Conservation (phyloP, 1,140 invertebrate genomes). For the Cydia fagiglandana region DNA sequence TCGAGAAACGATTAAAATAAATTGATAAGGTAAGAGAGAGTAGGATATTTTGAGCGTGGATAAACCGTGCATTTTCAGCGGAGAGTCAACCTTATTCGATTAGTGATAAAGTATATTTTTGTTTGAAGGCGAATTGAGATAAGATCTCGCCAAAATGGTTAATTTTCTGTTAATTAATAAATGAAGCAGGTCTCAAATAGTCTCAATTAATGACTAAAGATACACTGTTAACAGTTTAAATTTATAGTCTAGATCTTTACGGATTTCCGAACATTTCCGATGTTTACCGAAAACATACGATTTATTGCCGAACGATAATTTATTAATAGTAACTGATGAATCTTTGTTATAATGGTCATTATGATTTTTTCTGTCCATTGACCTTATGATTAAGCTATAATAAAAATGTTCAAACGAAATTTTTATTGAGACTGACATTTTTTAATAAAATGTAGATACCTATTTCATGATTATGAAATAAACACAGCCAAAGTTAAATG, state of each 20-base stretch:
- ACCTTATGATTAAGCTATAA: not conserved
- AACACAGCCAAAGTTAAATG: not conserved
- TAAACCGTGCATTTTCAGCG: not conserved
- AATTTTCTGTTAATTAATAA: conserved; percentile 17
- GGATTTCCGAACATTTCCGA: conserved; percentile 8
- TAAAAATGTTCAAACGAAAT: not conserved
- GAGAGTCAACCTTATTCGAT: not conserved
- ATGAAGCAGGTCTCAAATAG: conserved; percentile 10
- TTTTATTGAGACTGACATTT: too few relatives aligned
- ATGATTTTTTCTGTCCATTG: not conserved
- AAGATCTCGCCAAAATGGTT: not conserved
- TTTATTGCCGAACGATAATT: not conserved
- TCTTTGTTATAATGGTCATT: not conserved
- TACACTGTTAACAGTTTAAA: conserved; percentile 2
- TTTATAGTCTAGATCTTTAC: not conserved
- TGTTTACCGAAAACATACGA: not conserved
- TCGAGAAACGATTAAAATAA: not conserved
- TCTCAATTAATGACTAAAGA: not conserved
- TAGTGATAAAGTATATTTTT: not conserved
- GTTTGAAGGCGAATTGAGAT: not conserved
- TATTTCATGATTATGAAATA: too few relatives aligned
- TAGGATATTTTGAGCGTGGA: not conserved
- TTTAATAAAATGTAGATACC: too few relatives aligned
- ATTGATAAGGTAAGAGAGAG: not conserved
- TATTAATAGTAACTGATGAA: not conserved